A percentile compares a stretch with the other conserved stretches of the same genome.
These are phyloP conservation scores for Beris morrisii DNA, from an alignment of 2,888 invertebrate genomes.

Conservation along the genomic window DNA sequence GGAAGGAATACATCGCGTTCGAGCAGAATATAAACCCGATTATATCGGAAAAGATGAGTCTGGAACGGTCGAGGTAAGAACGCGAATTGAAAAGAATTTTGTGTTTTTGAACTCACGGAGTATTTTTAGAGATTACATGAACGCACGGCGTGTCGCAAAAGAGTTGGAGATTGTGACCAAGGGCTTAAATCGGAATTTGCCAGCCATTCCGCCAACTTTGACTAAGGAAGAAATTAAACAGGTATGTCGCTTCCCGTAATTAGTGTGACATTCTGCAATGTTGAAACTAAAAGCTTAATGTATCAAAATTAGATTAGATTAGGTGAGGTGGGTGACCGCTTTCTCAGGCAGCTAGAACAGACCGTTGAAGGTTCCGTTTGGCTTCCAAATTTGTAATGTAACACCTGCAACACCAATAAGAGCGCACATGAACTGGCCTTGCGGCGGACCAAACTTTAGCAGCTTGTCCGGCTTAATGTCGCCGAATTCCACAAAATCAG, in stretches of 20 bases:
- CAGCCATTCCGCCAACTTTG: constrained; percentile 93
- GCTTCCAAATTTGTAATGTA: too few relatives aligned
- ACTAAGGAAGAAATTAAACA: constrained; percentile 90
- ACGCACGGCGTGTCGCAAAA: constrained; percentile 92
- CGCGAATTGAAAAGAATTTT: neutral
- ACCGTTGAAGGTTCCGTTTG: too few relatives aligned
- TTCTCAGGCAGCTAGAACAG: too few relatives aligned
- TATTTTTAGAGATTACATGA: constrained; percentile 85
- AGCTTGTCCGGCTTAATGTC: too few relatives aligned
- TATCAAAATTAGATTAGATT: too few relatives aligned
- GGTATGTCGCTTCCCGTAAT: constrained; percentile 57
- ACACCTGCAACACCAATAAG: too few relatives aligned
- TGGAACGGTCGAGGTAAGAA: constrained; percentile 74
- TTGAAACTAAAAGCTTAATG: neutral
- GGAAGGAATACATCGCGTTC: constrained; percentile 97
- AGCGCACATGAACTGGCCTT: too few relatives aligned
- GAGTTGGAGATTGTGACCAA: constrained; percentile 94
- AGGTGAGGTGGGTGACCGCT: too few relatives aligned
- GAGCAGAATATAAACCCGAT: constrained; percentile 84
- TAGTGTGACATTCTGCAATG: neutral
- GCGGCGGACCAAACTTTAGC: too few relatives aligned
- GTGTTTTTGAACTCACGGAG: neutral
- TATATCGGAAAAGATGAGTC: constrained; percentile 95
- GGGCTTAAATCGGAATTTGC: constrained; percentile 92
- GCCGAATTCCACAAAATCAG: too few relatives aligned